These are phyloP conservation scores for Lamprotornis superbus DNA, from an alignment of 2,113 vertebrate species.

Conservation along the genomic window DNA sequence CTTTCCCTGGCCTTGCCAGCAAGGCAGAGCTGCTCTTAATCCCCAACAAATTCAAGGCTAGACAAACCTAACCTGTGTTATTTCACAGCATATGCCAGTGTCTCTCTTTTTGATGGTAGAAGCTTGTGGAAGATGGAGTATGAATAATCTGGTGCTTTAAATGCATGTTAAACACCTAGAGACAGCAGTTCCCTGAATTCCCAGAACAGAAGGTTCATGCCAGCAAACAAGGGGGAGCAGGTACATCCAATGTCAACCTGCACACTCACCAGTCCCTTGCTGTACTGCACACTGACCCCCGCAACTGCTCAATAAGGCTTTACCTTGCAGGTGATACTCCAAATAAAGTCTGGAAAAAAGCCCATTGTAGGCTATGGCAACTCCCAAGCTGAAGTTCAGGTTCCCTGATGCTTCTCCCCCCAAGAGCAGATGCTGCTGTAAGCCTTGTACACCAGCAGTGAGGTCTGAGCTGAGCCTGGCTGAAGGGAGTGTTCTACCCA, in stretches of 20 bases:
- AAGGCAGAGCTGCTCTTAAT: neutral
- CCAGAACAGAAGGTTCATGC: neutral
- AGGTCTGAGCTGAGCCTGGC: neutral
- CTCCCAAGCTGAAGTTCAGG: neutral
- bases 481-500: fast-evolving
- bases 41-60: neutral
- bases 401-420: too few species aligned
- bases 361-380: neutral
- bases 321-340: neutral
- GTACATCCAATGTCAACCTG: neutral
- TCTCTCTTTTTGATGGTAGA: too few species aligned
- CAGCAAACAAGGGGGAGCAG: fast-evolving
- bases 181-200: neutral
- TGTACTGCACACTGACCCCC: neutral
- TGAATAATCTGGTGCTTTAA: neutral
- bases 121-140: neutral
- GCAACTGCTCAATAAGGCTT: fast-evolving
- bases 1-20: neutral
- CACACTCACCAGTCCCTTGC: neutral
- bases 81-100: neutral
- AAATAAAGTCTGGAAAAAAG: neutral
- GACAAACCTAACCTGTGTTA: neutral
- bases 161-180: neutral
- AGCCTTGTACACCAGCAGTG: fast-evolving
- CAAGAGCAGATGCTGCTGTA: neutral